These are phyloP conservation scores for Brachyistius frenatus DNA, from an alignment of 2,113 vertebrate genomes.

Conservation along the genomic window DNA sequence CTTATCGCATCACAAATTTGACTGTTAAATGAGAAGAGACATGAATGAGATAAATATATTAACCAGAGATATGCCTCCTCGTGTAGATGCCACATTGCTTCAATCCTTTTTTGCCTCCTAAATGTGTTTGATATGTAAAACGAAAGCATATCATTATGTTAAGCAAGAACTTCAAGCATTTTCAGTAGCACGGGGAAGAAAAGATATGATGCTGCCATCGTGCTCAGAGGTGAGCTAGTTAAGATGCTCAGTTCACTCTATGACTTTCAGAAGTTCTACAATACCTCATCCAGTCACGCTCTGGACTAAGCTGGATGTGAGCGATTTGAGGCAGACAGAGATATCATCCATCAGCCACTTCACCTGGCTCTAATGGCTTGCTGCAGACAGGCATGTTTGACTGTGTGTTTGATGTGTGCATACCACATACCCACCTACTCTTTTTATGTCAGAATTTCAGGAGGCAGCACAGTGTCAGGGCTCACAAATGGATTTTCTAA, in stretches of 20 bases:
- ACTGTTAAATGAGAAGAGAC: slow-evolving; percentile 27
- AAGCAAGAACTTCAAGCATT: slow-evolving; percentile 27
- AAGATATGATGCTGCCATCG: slow-evolving; percentile 16
- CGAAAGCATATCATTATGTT: slow-evolving; percentile 30
- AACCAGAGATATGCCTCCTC: slow-evolving; percentile 12
- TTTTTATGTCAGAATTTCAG: slow-evolving; percentile 76
- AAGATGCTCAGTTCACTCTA: slow-evolving; percentile 33
- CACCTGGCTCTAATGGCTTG: slow-evolving; percentile 76
- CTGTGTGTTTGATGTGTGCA: slow-evolving; percentile 70
- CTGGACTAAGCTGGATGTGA: slow-evolving; percentile 63
- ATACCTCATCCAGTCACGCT: slow-evolving; percentile 64
- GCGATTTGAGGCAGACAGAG: slow-evolving; percentile 62
- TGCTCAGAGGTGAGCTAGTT: slow-evolving; percentile 36
- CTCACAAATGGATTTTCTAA: slow-evolving; percentile 82
- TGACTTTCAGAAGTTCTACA: slow-evolving; percentile 76
- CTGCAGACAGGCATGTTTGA: slow-evolving; percentile 67
- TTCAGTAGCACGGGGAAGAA: neutral
- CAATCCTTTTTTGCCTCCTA: slow-evolving; percentile 2
- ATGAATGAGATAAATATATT: slow-evolving; percentile 11
- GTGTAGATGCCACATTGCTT: slow-evolving; percentile 12
- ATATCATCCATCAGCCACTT: slow-evolving; percentile 76
- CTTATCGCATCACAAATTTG: slow-evolving; percentile 31
- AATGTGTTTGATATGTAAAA: slow-evolving; percentile 53
- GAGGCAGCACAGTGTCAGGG: slow-evolving; percentile 65
- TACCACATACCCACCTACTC: slow-evolving; percentile 59